A percentile compares a stretch with the other conserved stretches of the same genome.
phyloP scores from a whole-genome alignment of 2,888 invertebrate species.

The Portevinia maculata region DNA sequence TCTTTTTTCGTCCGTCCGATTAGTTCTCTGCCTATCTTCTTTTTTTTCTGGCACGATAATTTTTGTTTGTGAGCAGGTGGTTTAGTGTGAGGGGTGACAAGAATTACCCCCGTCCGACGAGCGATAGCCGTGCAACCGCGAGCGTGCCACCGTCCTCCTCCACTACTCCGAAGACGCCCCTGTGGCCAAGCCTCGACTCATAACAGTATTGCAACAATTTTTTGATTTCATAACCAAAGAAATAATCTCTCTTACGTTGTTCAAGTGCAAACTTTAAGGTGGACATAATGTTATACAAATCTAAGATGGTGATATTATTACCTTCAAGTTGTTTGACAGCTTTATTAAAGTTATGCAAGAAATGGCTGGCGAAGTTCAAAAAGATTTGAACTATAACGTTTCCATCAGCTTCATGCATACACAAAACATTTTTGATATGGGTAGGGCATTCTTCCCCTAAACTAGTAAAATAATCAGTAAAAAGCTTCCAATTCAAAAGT shows the following conservation, averaged over 20 bases:
- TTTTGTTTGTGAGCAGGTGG: too few species aligned
- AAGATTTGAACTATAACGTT: constrained; percentile 9
- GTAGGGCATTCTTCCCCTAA: constrained; percentile 1
- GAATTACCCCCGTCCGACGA: too few species aligned
- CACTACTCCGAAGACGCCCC: too few species aligned
- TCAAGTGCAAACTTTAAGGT: constrained; percentile 11
- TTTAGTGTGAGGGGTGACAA: too few species aligned
- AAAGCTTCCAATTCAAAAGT: constrained; percentile 5
- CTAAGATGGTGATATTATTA: constrained; percentile 12
- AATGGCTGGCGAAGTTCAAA: constrained; percentile 9
- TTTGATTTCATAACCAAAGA: constrained; percentile 31
- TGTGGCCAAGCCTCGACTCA: too few species aligned
- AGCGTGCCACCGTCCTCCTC: too few species aligned
- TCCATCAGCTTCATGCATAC: background rate
- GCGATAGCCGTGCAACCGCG: too few species aligned
- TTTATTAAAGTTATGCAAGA: constrained; percentile 13
- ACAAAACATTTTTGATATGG: constrained; percentile 6
- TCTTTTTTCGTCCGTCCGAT: too few species aligned
- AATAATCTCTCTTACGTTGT: constrained; percentile 29
- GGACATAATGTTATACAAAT: constrained; percentile 6
- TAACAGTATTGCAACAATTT: constrained; percentile 30
- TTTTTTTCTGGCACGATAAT: too few species aligned
- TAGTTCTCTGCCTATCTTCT: too few species aligned
- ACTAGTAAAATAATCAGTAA: constrained; percentile 11
- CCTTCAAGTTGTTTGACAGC: constrained; percentile 13